Evolutionary conservation across 1,140 invertebrate species (phyloP).

Genomic region (Doryteuthis pealeii): DNA sequence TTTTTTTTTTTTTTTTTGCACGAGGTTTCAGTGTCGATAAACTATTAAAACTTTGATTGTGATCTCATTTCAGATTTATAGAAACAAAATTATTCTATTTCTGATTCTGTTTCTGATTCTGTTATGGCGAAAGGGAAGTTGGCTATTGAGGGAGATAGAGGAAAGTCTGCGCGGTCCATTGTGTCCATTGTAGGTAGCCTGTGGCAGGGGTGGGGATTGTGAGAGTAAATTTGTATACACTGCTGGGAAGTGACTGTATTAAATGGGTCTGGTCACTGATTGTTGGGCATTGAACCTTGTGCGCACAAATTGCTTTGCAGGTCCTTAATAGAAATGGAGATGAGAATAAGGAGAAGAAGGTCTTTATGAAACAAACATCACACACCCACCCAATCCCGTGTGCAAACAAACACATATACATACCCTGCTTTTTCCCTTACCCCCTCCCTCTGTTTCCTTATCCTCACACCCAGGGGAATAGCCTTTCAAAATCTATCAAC

Average conservation of each 20-base stretch:
- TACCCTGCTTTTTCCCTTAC: no score
- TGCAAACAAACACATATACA: constrained; percentile 12
- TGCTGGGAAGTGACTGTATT: neutral
- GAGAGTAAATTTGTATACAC: neutral
- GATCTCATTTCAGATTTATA: no score
- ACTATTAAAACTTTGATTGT: no score
- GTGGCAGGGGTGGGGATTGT: neutral
- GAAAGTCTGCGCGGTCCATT: neutral
- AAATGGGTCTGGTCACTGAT: neutral
- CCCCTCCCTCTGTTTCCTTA: no score
- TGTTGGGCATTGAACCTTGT: neutral
- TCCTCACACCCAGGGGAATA: neutral
- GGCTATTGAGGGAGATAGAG: no score
- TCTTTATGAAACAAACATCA: neutral
- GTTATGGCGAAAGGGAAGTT: no score
- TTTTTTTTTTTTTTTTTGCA: no score
- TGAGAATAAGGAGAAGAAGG: neutral
- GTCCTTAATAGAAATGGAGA: neutral
- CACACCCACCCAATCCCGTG: constrained; percentile 20
- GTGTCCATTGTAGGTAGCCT: neutral
- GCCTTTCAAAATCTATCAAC: neutral
- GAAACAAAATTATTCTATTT: no score
- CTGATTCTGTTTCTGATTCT: no score
- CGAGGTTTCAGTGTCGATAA: no score
- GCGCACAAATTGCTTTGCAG: neutral